Evolutionary conservation across 2,888 invertebrate genomes (phyloP).

Genomic region (Cerastoderma edule): DNA sequence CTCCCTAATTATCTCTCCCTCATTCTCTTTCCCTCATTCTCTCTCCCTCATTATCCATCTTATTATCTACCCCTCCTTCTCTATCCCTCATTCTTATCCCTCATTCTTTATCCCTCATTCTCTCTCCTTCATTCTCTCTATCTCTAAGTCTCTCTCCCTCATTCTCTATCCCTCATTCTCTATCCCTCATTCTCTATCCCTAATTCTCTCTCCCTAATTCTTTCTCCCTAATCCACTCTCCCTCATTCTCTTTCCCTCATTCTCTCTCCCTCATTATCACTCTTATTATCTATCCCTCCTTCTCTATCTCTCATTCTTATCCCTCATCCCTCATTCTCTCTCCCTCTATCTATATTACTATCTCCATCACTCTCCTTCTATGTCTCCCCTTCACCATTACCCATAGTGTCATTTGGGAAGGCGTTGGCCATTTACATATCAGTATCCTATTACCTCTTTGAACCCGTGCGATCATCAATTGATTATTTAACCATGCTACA

Average conservation of each 20-base stretch:
- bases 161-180: not conserved
- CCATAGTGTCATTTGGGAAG: no score
- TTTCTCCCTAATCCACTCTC: not conserved
- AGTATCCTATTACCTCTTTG: no score
- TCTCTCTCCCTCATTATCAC: not conserved
- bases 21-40: not conserved
- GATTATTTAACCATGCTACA: no score
- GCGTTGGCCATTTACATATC: no score
- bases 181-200: not conserved
- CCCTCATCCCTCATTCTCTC: constrained; percentile 1
- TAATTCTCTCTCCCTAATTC: not conserved
- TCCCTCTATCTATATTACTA: not conserved
- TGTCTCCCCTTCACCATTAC: no score
- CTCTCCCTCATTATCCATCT: not conserved
- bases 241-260: not conserved
- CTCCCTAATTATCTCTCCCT: not conserved
- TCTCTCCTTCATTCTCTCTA: not conserved
- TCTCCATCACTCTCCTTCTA: not conserved
- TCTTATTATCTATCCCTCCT: not conserved
- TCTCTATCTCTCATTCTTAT: not conserved
- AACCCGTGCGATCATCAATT: no score
- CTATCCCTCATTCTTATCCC: not conserved
- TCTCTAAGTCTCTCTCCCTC: not conserved
- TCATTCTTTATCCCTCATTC: not conserved
- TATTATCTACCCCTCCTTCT: not conserved